Percentiles rank a stretch among this genome's conserved stretches.
phyloP scores from a whole-genome alignment of 2,113 vertebrate species.

The Ceratotherium simum region DNA sequence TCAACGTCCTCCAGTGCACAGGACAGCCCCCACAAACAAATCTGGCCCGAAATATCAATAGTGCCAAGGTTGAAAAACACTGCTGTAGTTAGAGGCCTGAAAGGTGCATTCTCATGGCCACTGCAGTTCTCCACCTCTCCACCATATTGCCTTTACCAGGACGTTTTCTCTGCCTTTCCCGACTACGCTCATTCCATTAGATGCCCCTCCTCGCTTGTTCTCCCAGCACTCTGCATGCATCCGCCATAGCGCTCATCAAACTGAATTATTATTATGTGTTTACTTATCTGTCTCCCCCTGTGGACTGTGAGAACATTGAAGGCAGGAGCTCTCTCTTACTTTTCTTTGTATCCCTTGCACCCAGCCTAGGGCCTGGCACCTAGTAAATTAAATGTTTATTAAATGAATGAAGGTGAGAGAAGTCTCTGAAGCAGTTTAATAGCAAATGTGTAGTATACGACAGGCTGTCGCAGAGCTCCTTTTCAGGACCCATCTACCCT shows the following conservation, averaged over 20 bases:
- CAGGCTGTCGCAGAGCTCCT: not conserved
- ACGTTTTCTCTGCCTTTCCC: not conserved
- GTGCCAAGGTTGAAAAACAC: not conserved
- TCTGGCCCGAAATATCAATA: not conserved
- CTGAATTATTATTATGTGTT: not conserved
- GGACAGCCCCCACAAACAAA: not conserved
- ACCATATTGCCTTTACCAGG: not conserved
- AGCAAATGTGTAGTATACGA: not conserved
- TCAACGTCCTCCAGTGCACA: not conserved
- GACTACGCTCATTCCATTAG: not conserved
- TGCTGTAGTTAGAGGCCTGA: not conserved
- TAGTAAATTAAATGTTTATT: constrained; percentile 5
- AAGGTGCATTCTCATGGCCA: not conserved
- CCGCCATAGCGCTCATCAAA: not conserved
- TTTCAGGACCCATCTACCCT: not conserved
- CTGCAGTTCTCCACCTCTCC: not conserved
- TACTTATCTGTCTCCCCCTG: not conserved
- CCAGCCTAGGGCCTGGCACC: not conserved
- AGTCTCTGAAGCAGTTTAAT: constrained; percentile 5
- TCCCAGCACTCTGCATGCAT: not conserved
- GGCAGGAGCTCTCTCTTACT: not conserved
- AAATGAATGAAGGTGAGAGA: not conserved
- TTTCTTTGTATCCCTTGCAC: not conserved
- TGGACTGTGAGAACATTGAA: not conserved
- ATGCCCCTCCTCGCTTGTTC: not conserved